Base-by-base conservation (phyloP, 2,797 vertebrate genomes). In the Scyliorhinus canicula region DNA sequence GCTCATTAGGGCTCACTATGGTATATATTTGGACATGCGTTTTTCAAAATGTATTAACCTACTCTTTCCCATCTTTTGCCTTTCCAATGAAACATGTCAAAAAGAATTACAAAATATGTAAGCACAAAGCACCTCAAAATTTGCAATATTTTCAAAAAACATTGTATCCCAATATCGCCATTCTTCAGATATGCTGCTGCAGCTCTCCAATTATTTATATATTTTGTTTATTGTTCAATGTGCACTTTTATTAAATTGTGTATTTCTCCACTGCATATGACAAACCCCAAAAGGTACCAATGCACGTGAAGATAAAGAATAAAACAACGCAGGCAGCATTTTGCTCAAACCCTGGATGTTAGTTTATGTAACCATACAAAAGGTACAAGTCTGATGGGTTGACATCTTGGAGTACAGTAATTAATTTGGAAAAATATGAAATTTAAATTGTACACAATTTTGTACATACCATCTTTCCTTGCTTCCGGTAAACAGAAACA, bases 61-160 rank as follows among this genome's bases (percentile, higher is more conserved):
- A 96, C 96, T 95, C 95, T 85, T 95, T 95, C 93, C 95, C 71
- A 50, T 85, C 31, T 69, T 65, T n/a, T 14, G 24, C 35, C 47
- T 50, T 85, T 84, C 95, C 88, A 95, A 96, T 93, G 79, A 96
- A 94, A 95, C 96, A 95, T 95, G 95, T 95, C 95, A 96, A 95
- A 95, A 95, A 95, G 95, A 96, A 95, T 93, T 95, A 50, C 35
- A 95, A 0, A 95, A 96, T 95, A 95, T 55, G 24, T 77, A 96
- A 96, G 96, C 77, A 95, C 84, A 95, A 96, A 96, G 95, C 82
- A 95, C 95, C 95, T 65, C 60, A 40, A 65, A 91, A 52, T 90
- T 90, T n/a, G 65, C n/a, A 44, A 91, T 44, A 44, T 26, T 7
- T 8, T 44, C 44, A 9, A 7, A 90, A 44, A 7, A 91, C 65